Conservation (phyloP, 2,888 invertebrate genomes). For the Alviniconcha strummeri region DNA sequence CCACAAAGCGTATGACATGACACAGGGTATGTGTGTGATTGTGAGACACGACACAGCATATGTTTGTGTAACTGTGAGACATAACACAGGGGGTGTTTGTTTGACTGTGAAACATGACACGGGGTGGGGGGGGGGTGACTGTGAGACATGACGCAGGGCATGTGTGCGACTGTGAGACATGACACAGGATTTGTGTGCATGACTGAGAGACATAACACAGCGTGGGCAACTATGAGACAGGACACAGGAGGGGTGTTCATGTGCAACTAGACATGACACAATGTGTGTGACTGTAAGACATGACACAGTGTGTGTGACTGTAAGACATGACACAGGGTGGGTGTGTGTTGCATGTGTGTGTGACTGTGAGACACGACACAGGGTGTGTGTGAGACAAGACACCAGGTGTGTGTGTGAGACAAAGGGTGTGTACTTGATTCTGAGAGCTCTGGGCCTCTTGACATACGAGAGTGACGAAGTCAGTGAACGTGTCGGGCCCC, state of each 20-base stretch:
- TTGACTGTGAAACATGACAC: neutral
- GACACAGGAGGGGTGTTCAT: neutral
- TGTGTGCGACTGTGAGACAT: neutral
- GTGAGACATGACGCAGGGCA: neutral
- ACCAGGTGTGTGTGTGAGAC: neutral
- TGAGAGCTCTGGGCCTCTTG: conserved; percentile 83
- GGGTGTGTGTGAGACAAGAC: neutral
- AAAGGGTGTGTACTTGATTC: conserved; percentile 54
- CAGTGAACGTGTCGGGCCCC: conserved; percentile 89
- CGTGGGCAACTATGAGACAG: too few species aligned
- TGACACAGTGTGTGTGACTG: neutral
- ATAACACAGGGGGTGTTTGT: neutral
- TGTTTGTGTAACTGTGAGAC: conserved; percentile 5
- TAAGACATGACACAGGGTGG: neutral
- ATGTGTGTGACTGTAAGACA: neutral
- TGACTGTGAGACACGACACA: neutral
- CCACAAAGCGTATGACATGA: too few species aligned
- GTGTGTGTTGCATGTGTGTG: too few species aligned
- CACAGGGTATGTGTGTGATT: neutral
- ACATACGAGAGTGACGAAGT: conserved; percentile 97
- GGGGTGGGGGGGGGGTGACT: too few species aligned
- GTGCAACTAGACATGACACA: neutral
- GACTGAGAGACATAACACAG: neutral
- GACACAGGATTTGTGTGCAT: neutral
- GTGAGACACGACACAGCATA: neutral